A percentile compares a stretch with the other conserved stretches of the same genome.
Conservation (phyloP, 2,888 invertebrate species). For the Drosophila cognata region DNA sequence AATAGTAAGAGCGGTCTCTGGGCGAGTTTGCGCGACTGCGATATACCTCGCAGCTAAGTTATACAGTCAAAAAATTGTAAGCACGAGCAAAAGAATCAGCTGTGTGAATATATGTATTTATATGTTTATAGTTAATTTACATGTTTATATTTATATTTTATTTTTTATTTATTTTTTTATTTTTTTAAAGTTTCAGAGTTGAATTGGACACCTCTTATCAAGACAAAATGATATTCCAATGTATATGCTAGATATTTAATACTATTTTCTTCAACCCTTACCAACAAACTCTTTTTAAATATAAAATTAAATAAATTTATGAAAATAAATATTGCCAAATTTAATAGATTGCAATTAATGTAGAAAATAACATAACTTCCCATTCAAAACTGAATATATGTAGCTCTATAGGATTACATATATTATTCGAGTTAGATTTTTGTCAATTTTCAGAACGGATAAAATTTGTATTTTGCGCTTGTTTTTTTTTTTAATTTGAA, state of each 20-base stretch:
- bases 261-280: background rate
- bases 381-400: background rate
- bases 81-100: background rate
- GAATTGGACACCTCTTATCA: background rate
- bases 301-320: background rate
- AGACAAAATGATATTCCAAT: background rate
- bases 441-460: too few species aligned
- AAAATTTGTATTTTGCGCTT: too few species aligned
- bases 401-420: too few species aligned
- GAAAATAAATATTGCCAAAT: too few species aligned
- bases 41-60: conserved; percentile 15
- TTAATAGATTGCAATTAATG: background rate
- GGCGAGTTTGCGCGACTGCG: background rate
- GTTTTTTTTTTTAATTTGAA: too few species aligned
- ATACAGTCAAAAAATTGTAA: background rate
- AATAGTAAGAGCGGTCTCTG: background rate
- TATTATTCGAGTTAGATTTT: too few species aligned
- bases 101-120: background rate
- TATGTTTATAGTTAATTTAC: background rate
- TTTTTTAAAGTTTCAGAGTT: background rate
- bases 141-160: background rate
- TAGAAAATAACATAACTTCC: background rate
- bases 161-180: too few species aligned
- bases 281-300: background rate
- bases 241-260: background rate